Percentiles rank a stretch among this genome's conserved stretches.
phyloP scores from a whole-genome alignment of 2,797 vertebrate genomes.

The Sebastes oblongus region DNA sequence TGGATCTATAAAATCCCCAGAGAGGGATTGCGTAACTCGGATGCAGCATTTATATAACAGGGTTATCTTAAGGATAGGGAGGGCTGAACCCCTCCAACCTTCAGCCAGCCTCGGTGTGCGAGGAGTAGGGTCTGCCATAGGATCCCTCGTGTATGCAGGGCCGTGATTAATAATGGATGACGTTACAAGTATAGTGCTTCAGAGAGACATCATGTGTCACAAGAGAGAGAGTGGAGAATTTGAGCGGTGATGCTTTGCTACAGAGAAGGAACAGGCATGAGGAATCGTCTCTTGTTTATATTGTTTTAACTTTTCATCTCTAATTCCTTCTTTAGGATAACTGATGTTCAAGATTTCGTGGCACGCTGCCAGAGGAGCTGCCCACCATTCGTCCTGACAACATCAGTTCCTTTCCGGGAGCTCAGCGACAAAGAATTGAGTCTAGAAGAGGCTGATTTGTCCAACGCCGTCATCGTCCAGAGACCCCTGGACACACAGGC shows the following conservation, averaged over 20 bases:
- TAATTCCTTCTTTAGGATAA: slow-evolving; percentile 78
- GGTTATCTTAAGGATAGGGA: slow-evolving; percentile 62
- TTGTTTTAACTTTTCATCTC: neutral
- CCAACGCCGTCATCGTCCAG: slow-evolving; percentile 92
- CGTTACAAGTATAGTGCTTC: slow-evolving; percentile 38
- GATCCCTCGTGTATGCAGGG: slow-evolving; percentile 24
- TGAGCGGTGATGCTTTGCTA: neutral
- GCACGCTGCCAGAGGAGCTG: slow-evolving; percentile 84
- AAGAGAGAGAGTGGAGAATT: slow-evolving; percentile 14
- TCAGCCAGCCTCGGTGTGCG: slow-evolving; percentile 11
- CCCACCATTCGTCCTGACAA: slow-evolving; percentile 87
- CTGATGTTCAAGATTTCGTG: slow-evolving; percentile 91
- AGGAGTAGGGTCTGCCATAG: slow-evolving; percentile 35
- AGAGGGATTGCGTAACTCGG: slow-evolving; percentile 76
- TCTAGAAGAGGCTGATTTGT: slow-evolving; percentile 87
- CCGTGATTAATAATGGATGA: slow-evolving; percentile 66
- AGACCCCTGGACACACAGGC: slow-evolving; percentile 83
- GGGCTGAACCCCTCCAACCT: slow-evolving; percentile 59
- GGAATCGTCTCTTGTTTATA: neutral
- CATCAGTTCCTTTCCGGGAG: slow-evolving; percentile 87
- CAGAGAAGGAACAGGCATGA: neutral
- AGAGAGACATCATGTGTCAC: slow-evolving; percentile 35
- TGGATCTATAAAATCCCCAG: slow-evolving; percentile 78
- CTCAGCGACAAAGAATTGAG: slow-evolving; percentile 85
- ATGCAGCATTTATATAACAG: slow-evolving; percentile 81